A percentile compares a stretch with the other conserved stretches of the same genome.
These are phyloP conservation scores for Iguana delicatissima DNA, from an alignment of 2,797 vertebrate genomes.

Conservation along the genomic window DNA sequence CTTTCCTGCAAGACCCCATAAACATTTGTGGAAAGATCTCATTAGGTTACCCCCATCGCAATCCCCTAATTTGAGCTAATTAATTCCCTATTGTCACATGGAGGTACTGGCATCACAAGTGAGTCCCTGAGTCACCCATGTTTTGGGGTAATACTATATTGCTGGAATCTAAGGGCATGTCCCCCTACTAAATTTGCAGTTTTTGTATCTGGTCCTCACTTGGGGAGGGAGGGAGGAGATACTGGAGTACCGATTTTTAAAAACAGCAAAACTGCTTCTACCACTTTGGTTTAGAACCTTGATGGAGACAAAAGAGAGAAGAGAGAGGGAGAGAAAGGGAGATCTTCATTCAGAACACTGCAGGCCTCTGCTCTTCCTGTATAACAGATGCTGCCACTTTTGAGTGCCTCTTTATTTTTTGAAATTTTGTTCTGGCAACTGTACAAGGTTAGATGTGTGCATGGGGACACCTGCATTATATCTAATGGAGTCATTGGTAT, in stretches of 20 bases:
- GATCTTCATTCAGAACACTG: not conserved
- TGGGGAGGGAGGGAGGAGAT: too few species aligned
- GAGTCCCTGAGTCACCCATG: too few species aligned
- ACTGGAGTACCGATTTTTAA: not conserved
- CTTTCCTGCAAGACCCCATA: too few species aligned
- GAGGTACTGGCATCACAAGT: too few species aligned
- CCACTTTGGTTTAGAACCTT: not conserved
- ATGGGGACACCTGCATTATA: conserved; percentile 27
- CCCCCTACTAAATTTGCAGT: too few species aligned
- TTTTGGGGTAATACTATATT: not conserved
- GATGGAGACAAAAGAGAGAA: too few species aligned
- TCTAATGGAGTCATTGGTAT: conserved; percentile 7
- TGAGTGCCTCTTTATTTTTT: not conserved
- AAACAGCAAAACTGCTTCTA: too few species aligned
- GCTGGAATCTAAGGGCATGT: not conserved
- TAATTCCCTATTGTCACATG: too few species aligned
- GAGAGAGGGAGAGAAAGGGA: too few species aligned
- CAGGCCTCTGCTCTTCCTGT: not conserved
- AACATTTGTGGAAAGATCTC: too few species aligned
- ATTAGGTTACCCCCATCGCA: too few species aligned
- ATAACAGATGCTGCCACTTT: not conserved
- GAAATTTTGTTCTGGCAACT: conserved; percentile 10
- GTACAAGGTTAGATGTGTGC: conserved; percentile 29
- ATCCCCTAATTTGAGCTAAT: too few species aligned
- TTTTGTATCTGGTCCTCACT: not conserved